Evolutionary conservation across 2,888 invertebrate genomes (phyloP).

Genomic region (Hypomecis atomaria): DNA sequence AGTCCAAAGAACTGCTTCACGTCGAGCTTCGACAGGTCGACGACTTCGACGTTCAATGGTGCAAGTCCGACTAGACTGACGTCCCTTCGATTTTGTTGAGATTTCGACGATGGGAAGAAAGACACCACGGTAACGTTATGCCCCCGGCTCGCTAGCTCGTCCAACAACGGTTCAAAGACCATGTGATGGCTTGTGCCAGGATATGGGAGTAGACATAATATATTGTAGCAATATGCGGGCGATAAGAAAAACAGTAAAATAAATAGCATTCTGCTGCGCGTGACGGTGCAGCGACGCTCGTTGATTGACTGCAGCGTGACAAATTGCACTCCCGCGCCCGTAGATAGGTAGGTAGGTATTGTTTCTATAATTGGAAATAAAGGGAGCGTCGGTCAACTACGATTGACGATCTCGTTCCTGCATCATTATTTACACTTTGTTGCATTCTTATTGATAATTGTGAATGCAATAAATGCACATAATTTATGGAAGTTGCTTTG

Average conservation of each 20-base stretch:
- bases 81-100: conserved; percentile 53
- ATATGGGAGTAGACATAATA: conserved; percentile 73
- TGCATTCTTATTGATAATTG: background rate
- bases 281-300: conserved; percentile 24
- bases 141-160: conserved; percentile 68
- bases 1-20: conserved; percentile 43
- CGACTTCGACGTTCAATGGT: conserved; percentile 53
- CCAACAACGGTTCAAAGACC: conserved; percentile 74
- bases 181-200: conserved; percentile 80
- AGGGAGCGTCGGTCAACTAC: conserved; percentile 25
- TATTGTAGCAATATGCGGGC: conserved; percentile 50
- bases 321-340: conserved; percentile 10
- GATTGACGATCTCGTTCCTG: conserved; percentile 31
- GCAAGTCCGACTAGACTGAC: conserved; percentile 54
- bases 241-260: conserved; percentile 40
- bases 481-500: background rate
- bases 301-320: conserved; percentile 20
- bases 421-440: background rate
- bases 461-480: too few relatives aligned
- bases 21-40: conserved; percentile 54
- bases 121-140: conserved; percentile 79
- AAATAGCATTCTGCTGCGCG: conserved; percentile 39
- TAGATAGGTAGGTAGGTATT: too few relatives aligned
- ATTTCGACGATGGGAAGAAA: conserved; percentile 61
- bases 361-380: conserved; percentile 36